These are phyloP conservation scores for Rhorus exstirpatorius DNA, from an alignment of 2,888 invertebrate genomes.

Conservation along the genomic window DNA sequence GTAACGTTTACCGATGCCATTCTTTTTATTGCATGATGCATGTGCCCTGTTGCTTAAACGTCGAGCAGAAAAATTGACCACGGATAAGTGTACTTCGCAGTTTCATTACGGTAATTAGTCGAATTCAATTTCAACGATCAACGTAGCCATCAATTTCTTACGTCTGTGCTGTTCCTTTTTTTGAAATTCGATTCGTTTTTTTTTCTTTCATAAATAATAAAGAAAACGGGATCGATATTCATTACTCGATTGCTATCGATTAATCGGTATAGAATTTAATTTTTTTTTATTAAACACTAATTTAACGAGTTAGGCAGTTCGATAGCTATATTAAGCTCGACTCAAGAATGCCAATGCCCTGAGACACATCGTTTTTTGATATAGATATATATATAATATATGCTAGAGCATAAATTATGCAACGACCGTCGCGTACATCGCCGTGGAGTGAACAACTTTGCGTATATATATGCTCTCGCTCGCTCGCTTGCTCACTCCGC, in stretches of 20 bases:
- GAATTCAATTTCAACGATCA: neutral
- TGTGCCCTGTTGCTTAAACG: neutral
- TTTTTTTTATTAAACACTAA: constrained; percentile 8
- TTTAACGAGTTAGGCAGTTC: constrained; percentile 17
- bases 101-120: neutral
- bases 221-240: too few species aligned
- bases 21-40: constrained; percentile 16
- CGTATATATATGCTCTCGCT: constrained; percentile 40
- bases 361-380: constrained; percentile 34
- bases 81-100: neutral
- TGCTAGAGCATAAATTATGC: constrained; percentile 71
- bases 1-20: constrained; percentile 24
- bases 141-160: too few species aligned
- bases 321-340: constrained; percentile 33
- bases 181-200: too few species aligned
- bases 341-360: constrained; percentile 49
- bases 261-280: constrained; percentile 15
- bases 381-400: constrained; percentile 19
- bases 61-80: constrained; percentile 1
- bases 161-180: too few species aligned
- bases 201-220: too few species aligned
- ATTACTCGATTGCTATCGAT: too few species aligned
- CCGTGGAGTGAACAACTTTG: constrained; percentile 63
- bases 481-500: constrained; percentile 22
- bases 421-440: constrained; percentile 67